These are phyloP conservation scores for Sturmia bella DNA, from an alignment of 2,888 invertebrate genomes.

Conservation along the genomic window DNA sequence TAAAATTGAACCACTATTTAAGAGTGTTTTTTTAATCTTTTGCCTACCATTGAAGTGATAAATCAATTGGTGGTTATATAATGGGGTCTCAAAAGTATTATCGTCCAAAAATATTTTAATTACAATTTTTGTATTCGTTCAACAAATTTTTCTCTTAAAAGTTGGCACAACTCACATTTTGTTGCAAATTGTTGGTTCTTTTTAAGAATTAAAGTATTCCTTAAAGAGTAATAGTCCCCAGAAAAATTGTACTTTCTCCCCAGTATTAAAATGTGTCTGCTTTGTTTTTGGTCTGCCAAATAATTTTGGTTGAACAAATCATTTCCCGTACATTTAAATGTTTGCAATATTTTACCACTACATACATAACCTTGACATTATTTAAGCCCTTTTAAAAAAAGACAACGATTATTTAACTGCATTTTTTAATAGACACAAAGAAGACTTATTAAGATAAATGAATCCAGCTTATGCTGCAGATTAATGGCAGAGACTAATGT, in stretches of 20 bases:
- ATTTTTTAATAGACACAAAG: conserved; percentile 62
- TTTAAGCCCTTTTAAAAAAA: conserved; percentile 55
- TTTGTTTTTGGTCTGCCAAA: neutral
- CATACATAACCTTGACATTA: conserved; percentile 60
- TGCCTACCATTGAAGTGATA: no score
- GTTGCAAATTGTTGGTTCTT: no score
- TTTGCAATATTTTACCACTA: conserved; percentile 24
- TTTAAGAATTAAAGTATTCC: no score
- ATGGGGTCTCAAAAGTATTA: no score
- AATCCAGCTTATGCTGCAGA: conserved; percentile 63
- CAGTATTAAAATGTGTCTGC: neutral
- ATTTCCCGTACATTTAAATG: neutral
- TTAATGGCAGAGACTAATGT: conserved; percentile 67
- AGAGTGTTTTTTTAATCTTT: no score
- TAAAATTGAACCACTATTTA: no score
- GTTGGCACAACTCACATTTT: no score
- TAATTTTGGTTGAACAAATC: neutral
- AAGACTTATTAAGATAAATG: conserved; percentile 69
- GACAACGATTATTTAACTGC: conserved; percentile 60
- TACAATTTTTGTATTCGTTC: no score
- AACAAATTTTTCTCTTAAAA: no score
- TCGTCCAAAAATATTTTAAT: no score
- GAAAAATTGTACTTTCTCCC: neutral
- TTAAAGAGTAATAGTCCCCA: no score
- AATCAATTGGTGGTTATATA: no score